A percentile compares a stretch with the other conserved stretches of the same genome.
Conservation (phyloP, 2,888 invertebrate species). For the Cryptosula pallasiana region DNA sequence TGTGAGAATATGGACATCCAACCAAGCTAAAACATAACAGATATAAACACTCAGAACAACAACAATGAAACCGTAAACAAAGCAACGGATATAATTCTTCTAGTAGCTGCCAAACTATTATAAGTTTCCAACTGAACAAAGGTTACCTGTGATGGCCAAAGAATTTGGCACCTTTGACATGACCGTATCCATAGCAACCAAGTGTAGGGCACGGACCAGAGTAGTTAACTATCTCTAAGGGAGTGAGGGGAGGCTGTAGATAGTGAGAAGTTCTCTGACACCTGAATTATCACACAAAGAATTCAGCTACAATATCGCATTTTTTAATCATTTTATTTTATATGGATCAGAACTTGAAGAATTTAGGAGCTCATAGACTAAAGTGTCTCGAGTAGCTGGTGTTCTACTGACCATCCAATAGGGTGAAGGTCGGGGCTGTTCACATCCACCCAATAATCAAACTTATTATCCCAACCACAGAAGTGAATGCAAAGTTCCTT, state of each 20-base stretch:
- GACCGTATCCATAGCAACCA: conserved; percentile 86
- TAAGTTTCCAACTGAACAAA: too few relatives aligned
- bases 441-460: conserved; percentile 84
- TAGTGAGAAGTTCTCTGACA: conserved; percentile 67
- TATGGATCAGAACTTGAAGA: too few relatives aligned
- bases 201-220: conserved; percentile 70
- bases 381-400: too few relatives aligned
- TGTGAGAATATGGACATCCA: conserved; percentile 54
- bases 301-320: too few relatives aligned
- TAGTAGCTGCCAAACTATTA: too few relatives aligned
- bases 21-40: conserved; percentile 50
- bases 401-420: conserved; percentile 78
- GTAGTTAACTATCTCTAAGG: conserved; percentile 60
- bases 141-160: conserved; percentile 56
- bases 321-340: too few relatives aligned
- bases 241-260: conserved; percentile 72
- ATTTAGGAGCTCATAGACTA: too few relatives aligned
- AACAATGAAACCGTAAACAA: too few relatives aligned
- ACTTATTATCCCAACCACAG: conserved; percentile 80
- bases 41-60: too few relatives aligned
- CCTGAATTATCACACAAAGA: too few relatives aligned
- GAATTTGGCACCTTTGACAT: conserved; percentile 71
- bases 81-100: too few relatives aligned
- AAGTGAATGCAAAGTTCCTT: conserved; percentile 74
- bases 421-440: conserved; percentile 86